Evolutionary conservation across 1,140 invertebrate species (phyloP).

Genomic region (Spodoptera frugiperda): DNA sequence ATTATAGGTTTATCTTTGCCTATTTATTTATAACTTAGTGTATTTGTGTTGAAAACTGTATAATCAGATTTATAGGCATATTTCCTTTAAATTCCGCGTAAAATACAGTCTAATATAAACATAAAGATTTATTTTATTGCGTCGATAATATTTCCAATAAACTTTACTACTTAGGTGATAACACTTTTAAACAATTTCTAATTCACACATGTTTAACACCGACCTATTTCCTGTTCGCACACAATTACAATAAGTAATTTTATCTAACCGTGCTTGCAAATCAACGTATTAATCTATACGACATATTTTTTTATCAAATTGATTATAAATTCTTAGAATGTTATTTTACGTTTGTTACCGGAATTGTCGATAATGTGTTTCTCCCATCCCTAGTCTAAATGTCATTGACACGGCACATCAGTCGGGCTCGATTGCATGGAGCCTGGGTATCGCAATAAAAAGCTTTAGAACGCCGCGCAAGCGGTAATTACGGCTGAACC

Average conservation of each 20-base stretch:
- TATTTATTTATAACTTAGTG: too few species aligned
- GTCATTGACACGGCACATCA: slow-evolving; percentile 18
- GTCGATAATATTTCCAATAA: slow-evolving; percentile 6
- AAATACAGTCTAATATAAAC: background rate
- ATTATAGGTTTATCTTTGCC: too few species aligned
- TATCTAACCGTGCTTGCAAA: too few species aligned
- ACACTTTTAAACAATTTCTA: too few species aligned
- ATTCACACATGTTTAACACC: too few species aligned
- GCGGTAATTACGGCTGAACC: slow-evolving; percentile 11
- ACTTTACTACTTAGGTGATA: background rate
- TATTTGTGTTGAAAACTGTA: too few species aligned
- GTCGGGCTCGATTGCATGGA: background rate
- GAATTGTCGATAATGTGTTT: background rate
- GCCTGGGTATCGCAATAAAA: slow-evolving; percentile 18
- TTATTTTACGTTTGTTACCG: background rate
- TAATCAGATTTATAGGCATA: too few species aligned
- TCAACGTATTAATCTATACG: background rate
- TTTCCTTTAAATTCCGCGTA: too few species aligned
- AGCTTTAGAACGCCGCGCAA: background rate
- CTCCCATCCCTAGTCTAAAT: slow-evolving; percentile 27
- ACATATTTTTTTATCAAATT: slow-evolving; percentile 1
- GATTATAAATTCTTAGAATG: background rate
- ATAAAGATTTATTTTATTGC: slow-evolving; percentile 21
- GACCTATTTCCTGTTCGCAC: background rate
- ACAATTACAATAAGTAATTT: too few species aligned